phyloP scores from a whole-genome alignment of 2,888 invertebrate species.

The Andrena fulva region DNA sequence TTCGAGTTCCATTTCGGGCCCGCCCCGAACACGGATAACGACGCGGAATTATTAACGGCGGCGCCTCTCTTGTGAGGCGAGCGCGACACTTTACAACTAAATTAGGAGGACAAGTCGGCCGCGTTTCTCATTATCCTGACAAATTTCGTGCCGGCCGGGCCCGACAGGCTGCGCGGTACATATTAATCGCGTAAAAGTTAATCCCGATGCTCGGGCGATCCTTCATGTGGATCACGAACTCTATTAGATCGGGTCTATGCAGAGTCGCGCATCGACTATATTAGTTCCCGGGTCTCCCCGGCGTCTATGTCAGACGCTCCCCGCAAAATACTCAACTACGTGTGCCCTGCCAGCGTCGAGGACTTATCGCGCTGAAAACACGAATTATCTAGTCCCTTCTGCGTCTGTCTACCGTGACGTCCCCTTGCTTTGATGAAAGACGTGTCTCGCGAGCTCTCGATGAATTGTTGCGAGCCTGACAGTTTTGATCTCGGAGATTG shows the following conservation, averaged over 20 bases:
- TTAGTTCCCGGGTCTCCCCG: constrained; percentile 36
- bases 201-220: constrained; percentile 62
- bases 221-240: constrained; percentile 74
- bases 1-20: constrained; percentile 58
- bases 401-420: not conserved
- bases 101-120: constrained; percentile 69
- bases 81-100: constrained; percentile 69
- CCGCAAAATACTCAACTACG: constrained; percentile 57
- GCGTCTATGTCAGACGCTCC: constrained; percentile 15
- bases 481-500: not conserved
- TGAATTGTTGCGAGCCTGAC: not conserved
- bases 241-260: constrained; percentile 62
- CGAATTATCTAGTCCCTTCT: constrained; percentile 8
- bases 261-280: constrained; percentile 45
- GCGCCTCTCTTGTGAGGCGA: constrained; percentile 54
- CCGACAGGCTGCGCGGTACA: constrained; percentile 56
- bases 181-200: constrained; percentile 74
- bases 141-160: constrained; percentile 56
- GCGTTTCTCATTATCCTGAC: constrained; percentile 69
- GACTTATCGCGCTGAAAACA: constrained; percentile 36
- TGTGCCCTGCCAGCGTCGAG: constrained; percentile 9
- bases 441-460: not conserved
- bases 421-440: not conserved
- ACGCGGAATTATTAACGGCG: constrained; percentile 71
- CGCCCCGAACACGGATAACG: constrained; percentile 59